These are phyloP conservation scores for Sphaerodactylus townsendi DNA, from an alignment of 2,113 vertebrate genomes.

Conservation along the genomic window DNA sequence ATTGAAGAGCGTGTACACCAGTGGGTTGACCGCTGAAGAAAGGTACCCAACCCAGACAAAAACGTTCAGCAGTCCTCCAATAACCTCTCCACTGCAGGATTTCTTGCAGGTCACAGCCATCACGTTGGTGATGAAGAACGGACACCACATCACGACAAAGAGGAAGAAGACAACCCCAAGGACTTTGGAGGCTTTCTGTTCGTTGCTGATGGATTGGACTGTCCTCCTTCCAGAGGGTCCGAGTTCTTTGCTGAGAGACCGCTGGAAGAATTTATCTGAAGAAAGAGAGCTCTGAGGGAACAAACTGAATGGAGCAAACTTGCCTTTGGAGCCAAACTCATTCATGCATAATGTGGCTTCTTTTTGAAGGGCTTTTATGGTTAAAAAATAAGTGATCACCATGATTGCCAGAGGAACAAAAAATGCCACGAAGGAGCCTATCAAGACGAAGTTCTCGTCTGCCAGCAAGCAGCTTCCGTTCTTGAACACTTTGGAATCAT, in stretches of 20 bases:
- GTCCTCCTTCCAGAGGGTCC: constrained; percentile 81
- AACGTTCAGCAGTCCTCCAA: constrained; percentile 86
- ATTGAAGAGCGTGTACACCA: constrained; percentile 94
- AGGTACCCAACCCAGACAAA: constrained; percentile 98
- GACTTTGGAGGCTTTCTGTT: constrained; percentile 97
- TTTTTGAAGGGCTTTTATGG: constrained; percentile 89
- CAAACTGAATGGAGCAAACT: constrained; percentile 86
- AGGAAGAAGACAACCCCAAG: constrained; percentile 96
- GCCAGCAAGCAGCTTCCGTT: constrained; percentile 86
- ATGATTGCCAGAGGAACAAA: constrained; percentile 96
- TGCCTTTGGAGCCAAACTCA: constrained; percentile 83
- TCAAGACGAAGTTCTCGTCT: constrained; percentile 89
- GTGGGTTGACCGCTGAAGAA: constrained; percentile 93
- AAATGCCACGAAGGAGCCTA: constrained; percentile 94
- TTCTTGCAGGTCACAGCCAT: constrained; percentile 87
- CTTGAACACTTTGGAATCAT: constrained; percentile 91
- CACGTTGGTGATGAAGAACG: constrained; percentile 96
- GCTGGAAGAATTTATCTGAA: constrained; percentile 87
- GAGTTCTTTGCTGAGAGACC: constrained; percentile 81
- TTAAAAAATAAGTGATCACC: constrained; percentile 95
- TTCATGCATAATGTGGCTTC: constrained; percentile 89
- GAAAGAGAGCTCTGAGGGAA: constrained; percentile 88
- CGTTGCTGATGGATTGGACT: constrained; percentile 95
- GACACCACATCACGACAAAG: constrained; percentile 98
- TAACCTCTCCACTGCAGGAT: constrained; percentile 78